Conservation (phyloP, 2,113 vertebrate species). For the Corydoras sp. region DNA sequence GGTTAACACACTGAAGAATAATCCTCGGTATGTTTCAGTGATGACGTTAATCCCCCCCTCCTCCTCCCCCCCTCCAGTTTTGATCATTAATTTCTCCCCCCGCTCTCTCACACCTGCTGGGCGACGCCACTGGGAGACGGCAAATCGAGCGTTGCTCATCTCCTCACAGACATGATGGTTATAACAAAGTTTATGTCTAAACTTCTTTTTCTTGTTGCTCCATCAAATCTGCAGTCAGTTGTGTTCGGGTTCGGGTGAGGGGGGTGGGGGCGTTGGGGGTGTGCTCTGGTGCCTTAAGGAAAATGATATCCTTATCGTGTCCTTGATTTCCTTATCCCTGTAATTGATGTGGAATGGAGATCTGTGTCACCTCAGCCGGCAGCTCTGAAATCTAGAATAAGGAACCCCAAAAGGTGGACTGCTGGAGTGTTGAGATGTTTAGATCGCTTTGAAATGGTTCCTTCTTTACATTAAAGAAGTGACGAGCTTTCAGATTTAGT, state of each 20-base stretch:
- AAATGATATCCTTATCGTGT: too few relatives aligned
- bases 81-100: neutral
- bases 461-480: too few relatives aligned
- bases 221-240: neutral
- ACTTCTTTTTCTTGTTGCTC: neutral
- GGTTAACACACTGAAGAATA: slow-evolving; percentile 96
- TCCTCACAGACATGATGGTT: neutral
- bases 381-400: neutral
- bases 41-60: neutral
- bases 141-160: slow-evolving; percentile 7
- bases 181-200: neutral
- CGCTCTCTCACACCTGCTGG: neutral
- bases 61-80: neutral
- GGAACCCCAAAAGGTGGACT: too few relatives aligned
- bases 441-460: too few relatives aligned
- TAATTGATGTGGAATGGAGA: too few relatives aligned
- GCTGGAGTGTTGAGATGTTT: too few relatives aligned
- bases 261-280: neutral
- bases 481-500: too few relatives aligned
- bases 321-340: too few relatives aligned
- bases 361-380: neutral
- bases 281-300: neutral
- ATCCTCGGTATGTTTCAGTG: slow-evolving; percentile 75
- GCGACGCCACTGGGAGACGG: neutral
- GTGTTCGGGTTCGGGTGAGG: neutral